Conservation (phyloP, 2,113 vertebrate species). For the Xenopus tropicalis region UCB_Xtro_10.0 CM004446.2:19444501-19445000, state of each 20-base stretch:
- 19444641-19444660: constrained; percentile 83
- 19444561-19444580: constrained; percentile 80
- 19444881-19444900: too few relatives aligned
- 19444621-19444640: constrained; percentile 79
- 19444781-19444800: constrained; percentile 4
- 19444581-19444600: constrained; percentile 78
- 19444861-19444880: too few relatives aligned
- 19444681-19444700: constrained; percentile 80
- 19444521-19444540: constrained; percentile 73
- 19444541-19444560: constrained; percentile 71
- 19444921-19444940: too few relatives aligned
- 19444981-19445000: too few relatives aligned
- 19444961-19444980: too few relatives aligned
- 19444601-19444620: constrained; percentile 76
- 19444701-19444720: constrained; percentile 21
- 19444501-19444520: constrained; percentile 52
- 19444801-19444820: constrained; percentile 50
- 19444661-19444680: constrained; percentile 80
- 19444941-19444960: too few relatives aligned
- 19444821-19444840: constrained; percentile 36
- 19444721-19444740: constrained; percentile 68
- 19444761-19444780: constrained; percentile 54
- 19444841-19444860: too few relatives aligned
- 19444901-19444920: too few relatives aligned
- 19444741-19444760: constrained; percentile 65